These are phyloP conservation scores for Falco rusticolus DNA, from an alignment of 2,797 vertebrate species.

Conservation along the genomic window DNA sequence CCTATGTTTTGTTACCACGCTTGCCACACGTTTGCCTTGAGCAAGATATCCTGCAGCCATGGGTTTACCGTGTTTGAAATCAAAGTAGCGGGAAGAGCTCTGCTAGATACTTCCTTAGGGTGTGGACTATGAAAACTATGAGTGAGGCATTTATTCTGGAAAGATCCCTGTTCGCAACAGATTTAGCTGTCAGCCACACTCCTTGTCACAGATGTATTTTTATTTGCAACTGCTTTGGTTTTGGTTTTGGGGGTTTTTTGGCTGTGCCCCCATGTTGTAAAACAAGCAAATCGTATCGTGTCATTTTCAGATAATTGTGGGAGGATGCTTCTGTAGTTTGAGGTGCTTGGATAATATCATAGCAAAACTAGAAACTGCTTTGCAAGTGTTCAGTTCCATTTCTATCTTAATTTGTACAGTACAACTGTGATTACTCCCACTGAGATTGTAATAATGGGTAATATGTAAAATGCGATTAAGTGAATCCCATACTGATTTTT, in stretches of 20 bases:
- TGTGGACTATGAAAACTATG: accelerated
- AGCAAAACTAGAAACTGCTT: neutral
- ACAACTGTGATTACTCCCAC: neutral
- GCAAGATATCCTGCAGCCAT: neutral
- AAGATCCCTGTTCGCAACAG: neutral
- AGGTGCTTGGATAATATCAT: neutral
- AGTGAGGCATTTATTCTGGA: neutral
- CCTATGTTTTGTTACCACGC: neutral
- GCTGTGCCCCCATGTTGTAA: neutral
- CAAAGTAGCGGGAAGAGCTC: neutral
- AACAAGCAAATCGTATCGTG: neutral
- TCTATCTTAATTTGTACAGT: neutral
- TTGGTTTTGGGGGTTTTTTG: no score
- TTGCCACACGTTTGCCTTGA: neutral
- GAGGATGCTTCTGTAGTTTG: neutral
- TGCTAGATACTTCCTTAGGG: neutral
- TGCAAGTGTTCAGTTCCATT: neutral
- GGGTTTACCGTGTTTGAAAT: neutral
- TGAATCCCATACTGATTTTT: neutral
- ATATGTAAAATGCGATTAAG: neutral
- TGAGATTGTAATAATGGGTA: neutral
- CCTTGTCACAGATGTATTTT: neutral
- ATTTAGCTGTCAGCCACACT: neutral
- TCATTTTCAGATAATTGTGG: neutral
- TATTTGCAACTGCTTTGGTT: neutral